Evolutionary conservation across 2,113 vertebrate genomes (phyloP), one percentile per base, ranked within the genome.

Genomic region (Menidia beryllina): DNA sequence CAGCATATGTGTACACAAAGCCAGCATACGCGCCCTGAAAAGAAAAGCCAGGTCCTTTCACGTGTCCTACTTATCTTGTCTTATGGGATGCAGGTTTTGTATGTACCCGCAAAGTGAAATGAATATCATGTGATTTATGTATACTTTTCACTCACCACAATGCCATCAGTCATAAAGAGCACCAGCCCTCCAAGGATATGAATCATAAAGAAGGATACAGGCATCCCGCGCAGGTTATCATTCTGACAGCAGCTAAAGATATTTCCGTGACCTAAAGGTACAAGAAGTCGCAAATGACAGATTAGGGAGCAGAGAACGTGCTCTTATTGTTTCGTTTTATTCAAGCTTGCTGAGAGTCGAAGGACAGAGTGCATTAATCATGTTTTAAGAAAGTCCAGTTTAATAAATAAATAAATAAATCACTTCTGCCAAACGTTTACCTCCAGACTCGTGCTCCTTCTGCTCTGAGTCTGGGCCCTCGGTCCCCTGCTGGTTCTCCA

Each of bases 161-260:
- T 95, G 1, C 97, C 97, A 2, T 99, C 97, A 0, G 95, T 97
- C 97, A 98, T 98, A 90, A 99, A 98, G 79, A 99, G 94, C 75
- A 98, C 95, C 78, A 96, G 86, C n/a, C 97, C 96, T 0, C 95
- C 96, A 0, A 96, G 92, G 89, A 96, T 57, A 83, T 99, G 97
- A 86, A 98, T 94, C 52, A 95, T 95, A 8, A 97, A 96, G 89
- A 97, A 99, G 53, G 97, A 94, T 62, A 69, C 93, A 2, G 97
- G 95, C 85, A 93, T 89, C n/a, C 93, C 94, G 17, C 39, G 88
- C 86, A 95, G 93, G 89, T 93, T 96, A 76, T 85, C 93, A 85
- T 94, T 95, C 80, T 89, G 94, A 92, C 96, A 98, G 91, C 97
- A 99, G 90, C 93, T 92, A 61, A 96, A 91, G 53, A 95, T 91